Conservation (phyloP, 2,888 invertebrate species). For the Matsumyia berberina region DNA sequence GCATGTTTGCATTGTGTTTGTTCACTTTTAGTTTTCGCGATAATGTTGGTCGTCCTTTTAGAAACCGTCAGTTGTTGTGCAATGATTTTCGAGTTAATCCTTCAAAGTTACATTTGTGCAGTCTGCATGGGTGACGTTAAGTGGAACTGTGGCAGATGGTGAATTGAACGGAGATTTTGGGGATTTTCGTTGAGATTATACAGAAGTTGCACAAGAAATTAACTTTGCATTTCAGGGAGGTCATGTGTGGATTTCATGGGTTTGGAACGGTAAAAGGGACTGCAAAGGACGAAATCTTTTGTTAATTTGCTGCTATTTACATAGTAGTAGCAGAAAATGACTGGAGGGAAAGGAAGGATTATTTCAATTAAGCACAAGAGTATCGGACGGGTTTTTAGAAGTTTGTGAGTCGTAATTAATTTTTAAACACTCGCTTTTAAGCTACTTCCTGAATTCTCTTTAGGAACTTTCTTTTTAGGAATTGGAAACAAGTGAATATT, state of each 20-base stretch:
- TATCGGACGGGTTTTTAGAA: no score
- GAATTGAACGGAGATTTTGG: constrained; percentile 20
- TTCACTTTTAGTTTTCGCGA: constrained; percentile 44
- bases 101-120: constrained; percentile 24
- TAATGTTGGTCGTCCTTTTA: constrained; percentile 31
- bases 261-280: background rate
- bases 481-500: no score
- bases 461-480: no score
- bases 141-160: constrained; percentile 12
- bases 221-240: constrained; percentile 4
- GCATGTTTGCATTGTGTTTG: constrained; percentile 36
- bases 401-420: no score
- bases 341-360: no score
- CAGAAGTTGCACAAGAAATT: constrained; percentile 21
- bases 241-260: constrained; percentile 5
- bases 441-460: no score
- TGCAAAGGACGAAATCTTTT: no score
- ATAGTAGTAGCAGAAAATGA: no score
- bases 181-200: constrained; percentile 28
- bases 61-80: constrained; percentile 17
- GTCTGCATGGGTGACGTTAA: background rate
- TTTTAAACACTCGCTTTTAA: no score
- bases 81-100: constrained; percentile 50
- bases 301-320: no score
- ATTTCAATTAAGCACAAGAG: no score